Conservation (phyloP, 2,113 vertebrate species). For the Macaca nemestrina region DNA sequence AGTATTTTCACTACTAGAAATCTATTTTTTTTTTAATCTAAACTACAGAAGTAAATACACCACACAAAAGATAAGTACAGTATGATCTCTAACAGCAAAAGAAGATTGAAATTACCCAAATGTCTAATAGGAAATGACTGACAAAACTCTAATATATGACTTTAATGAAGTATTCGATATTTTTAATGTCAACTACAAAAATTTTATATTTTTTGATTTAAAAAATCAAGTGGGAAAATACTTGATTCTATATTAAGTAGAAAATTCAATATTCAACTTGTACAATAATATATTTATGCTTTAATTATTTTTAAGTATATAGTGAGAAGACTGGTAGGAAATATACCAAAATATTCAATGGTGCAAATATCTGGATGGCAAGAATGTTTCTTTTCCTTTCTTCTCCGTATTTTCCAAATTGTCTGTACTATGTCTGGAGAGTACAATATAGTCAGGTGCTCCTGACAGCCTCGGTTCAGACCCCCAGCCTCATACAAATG, state of each 20-base stretch:
- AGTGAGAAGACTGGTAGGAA: not conserved
- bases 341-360: not conserved
- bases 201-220: not conserved
- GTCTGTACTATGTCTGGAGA: not conserved
- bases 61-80: not conserved
- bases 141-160: not conserved
- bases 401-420: not conserved
- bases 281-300: not conserved
- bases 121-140: not conserved
- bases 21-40: not conserved
- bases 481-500: not conserved
- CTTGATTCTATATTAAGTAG: not conserved
- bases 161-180: not conserved
- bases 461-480: not conserved
- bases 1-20: not conserved
- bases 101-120: not conserved
- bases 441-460: too few species aligned
- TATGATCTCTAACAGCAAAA: not conserved
- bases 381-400: not conserved
- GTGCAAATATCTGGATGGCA: not conserved
- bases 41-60: not conserved
- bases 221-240: not conserved
- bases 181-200: not conserved
- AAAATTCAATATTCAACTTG: not conserved
- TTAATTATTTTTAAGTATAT: not conserved